A percentile compares a stretch with the other conserved stretches of the same genome.
Evolutionary conservation across 2,113 vertebrate genomes (phyloP).

Genomic region (Cryptotis parvus): DNA sequence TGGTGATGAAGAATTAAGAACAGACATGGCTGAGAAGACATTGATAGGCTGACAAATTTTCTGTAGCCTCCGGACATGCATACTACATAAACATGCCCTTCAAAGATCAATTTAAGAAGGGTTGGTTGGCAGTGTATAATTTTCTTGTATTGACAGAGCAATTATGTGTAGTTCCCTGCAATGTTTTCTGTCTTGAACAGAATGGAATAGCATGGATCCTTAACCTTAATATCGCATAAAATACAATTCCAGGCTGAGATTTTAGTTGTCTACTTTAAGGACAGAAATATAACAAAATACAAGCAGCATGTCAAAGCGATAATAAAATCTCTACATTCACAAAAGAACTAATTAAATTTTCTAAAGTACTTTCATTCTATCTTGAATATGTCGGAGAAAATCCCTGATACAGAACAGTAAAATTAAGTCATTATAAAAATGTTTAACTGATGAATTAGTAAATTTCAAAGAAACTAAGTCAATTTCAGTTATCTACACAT

Average conservation of each 20-base stretch:
- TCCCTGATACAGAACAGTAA: not conserved
- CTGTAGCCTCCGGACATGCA: not conserved
- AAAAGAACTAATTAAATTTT: not conserved
- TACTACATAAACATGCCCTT: conserved; percentile 48
- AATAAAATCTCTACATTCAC: not conserved
- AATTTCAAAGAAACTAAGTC: not conserved
- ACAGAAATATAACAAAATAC: not conserved
- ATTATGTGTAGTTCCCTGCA: conserved; percentile 62
- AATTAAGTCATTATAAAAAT: not conserved
- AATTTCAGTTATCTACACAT: not conserved
- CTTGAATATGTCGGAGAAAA: not conserved
- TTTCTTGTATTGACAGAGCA: conserved; percentile 76
- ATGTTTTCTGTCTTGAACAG: conserved; percentile 57
- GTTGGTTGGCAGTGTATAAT: conserved; percentile 53
- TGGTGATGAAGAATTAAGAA: conserved; percentile 31
- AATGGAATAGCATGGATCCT: conserved; percentile 48
- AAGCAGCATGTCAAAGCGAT: not conserved
- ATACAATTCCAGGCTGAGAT: not conserved
- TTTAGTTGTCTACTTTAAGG: not conserved
- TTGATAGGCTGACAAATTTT: conserved; percentile 28
- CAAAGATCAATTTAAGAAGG: conserved; percentile 60
- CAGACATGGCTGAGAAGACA: not conserved
- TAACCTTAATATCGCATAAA: conserved; percentile 42
- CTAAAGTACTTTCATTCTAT: not conserved
- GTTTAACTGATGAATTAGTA: too few relatives aligned